Percentiles rank a stretch among this genome's conserved stretches.
These are phyloP conservation scores for Cylindroiulus punctatus DNA, from an alignment of 2,888 invertebrate genomes.

Conservation along the genomic window DNA sequence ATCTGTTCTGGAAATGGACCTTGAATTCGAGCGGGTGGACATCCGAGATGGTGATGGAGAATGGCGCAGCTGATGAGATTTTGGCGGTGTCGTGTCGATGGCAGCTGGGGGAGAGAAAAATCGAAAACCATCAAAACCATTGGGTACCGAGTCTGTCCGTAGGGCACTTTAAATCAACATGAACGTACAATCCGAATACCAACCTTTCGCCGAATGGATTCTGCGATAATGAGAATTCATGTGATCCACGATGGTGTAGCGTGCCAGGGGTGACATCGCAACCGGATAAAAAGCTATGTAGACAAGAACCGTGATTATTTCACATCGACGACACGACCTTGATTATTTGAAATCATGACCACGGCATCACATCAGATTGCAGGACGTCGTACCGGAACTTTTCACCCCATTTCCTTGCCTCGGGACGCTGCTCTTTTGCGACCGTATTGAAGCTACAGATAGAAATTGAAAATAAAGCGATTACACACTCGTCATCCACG, in stretches of 20 bases:
- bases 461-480: not conserved
- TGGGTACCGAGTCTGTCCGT: not conserved
- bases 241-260: constrained; percentile 39
- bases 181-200: not conserved
- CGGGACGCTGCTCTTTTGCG: not conserved
- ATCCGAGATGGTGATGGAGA: not conserved
- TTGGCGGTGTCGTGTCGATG: not conserved
- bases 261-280: not conserved
- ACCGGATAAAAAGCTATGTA: constrained; percentile 38
- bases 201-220: constrained; percentile 40
- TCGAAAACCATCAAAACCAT: not conserved
- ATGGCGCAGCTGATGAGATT: constrained; percentile 7
- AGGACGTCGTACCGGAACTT: not conserved
- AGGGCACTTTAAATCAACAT: not conserved
- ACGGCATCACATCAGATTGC: not conserved
- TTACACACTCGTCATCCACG: not conserved
- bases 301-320: not conserved
- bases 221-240: constrained; percentile 47
- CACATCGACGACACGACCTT: not conserved
- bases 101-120: not conserved
- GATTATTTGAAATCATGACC: no score
- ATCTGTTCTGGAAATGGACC: not conserved
- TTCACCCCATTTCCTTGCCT: not conserved
- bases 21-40: not conserved
- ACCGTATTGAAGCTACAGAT: not conserved